These are phyloP conservation scores for Sebastes baramenuke DNA, from an alignment of 2,797 vertebrate species.

Conservation along the genomic window DNA sequence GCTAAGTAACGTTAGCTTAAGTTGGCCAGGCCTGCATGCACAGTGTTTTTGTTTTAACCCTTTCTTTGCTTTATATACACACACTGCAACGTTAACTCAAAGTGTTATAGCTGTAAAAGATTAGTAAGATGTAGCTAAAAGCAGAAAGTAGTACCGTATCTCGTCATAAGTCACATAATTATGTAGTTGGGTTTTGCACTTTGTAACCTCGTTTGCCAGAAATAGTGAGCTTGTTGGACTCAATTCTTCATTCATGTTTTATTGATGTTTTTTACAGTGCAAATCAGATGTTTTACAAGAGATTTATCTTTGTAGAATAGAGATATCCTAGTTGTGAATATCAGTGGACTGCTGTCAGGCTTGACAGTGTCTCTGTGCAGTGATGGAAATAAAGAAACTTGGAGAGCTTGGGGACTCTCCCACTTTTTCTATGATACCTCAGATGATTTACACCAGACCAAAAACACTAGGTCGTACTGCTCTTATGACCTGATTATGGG, in stretches of 20 bases:
- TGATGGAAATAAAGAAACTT: background rate
- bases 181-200: background rate
- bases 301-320: background rate
- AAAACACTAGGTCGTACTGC: slow-evolving; percentile 22
- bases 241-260: background rate
- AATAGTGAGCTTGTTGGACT: background rate
- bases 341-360: background rate
- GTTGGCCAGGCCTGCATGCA: slow-evolving; percentile 74
- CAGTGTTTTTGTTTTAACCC: slow-evolving; percentile 74
- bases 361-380: background rate
- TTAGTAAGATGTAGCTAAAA: background rate
- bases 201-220: background rate
- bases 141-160: background rate
- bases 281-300: background rate
- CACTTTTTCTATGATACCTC: background rate
- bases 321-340: background rate
- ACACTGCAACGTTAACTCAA: background rate
- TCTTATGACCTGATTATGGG: slow-evolving; percentile 60
- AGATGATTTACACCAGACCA: slow-evolving; percentile 31
- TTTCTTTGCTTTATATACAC: slow-evolving; percentile 44
- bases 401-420: background rate
- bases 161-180: background rate
- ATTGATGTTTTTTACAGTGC: background rate
- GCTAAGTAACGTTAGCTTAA: slow-evolving; percentile 71
- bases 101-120: background rate